These are phyloP conservation scores for Orthosia gothica DNA, from an alignment of 2,888 invertebrate genomes.

Conservation along the genomic window DNA sequence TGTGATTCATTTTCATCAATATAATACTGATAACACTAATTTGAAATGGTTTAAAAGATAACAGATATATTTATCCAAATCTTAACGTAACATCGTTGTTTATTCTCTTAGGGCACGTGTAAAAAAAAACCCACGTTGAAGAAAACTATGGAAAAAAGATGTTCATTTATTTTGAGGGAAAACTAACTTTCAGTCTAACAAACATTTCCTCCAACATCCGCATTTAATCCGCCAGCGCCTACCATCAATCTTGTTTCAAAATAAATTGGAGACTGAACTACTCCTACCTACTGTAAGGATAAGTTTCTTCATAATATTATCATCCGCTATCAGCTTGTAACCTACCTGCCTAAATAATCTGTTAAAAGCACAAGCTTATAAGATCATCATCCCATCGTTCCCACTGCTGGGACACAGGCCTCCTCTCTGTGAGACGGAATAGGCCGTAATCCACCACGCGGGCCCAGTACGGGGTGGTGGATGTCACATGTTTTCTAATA, in stretches of 20 bases:
- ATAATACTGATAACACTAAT: conserved; percentile 12
- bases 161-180: neutral
- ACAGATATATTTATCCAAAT: conserved; percentile 3
- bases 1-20: conserved; percentile 32
- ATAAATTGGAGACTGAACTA: neutral
- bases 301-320: too few relatives aligned
- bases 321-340: neutral
- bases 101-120: conserved; percentile 34
- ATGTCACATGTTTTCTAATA: too few relatives aligned
- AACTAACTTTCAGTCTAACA: neutral
- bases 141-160: conserved; percentile 10
- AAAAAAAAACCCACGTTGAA: neutral
- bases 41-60: conserved; percentile 20
- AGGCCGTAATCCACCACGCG: too few relatives aligned
- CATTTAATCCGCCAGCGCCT: neutral
- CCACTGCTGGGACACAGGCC: too few relatives aligned
- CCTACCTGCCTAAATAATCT: too few relatives aligned
- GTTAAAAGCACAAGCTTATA: too few relatives aligned
- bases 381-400: too few relatives aligned
- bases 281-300: too few relatives aligned
- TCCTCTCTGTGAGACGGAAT: too few relatives aligned
- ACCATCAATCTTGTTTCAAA: neutral
- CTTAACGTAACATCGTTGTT: conserved; percentile 8
- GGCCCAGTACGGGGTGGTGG: too few relatives aligned
- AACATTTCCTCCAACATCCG: neutral